Percentiles rank a stretch among this genome's conserved stretches.
Evolutionary conservation across 2,113 vertebrate species (phyloP).

Genomic region (Oncorhynchus gorbuscha): DNA sequence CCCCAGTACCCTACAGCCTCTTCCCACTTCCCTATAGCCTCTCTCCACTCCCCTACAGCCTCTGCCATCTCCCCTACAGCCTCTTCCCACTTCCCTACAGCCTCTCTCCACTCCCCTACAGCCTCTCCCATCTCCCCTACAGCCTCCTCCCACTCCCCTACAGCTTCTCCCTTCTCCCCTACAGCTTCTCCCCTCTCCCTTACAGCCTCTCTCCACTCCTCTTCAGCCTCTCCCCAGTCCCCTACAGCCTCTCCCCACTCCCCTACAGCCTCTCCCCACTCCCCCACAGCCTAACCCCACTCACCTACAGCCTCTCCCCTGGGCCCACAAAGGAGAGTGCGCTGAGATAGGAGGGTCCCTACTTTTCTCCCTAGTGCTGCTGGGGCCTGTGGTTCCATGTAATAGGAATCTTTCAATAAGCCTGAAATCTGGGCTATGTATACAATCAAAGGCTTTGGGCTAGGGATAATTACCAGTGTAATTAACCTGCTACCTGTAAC

Average conservation of each 20-base stretch:
- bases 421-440: constrained; percentile 38
- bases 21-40: background rate
- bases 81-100: no score
- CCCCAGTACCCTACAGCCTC: background rate
- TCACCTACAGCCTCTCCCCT: background rate
- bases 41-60: background rate
- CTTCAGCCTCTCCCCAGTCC: background rate
- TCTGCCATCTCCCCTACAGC: background rate
- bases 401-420: constrained; percentile 64
- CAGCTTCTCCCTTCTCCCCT: background rate
- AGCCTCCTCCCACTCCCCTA: constrained; percentile 1
- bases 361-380: constrained; percentile 31
- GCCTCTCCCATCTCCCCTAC: background rate
- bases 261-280: no score
- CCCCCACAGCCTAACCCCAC: constrained; percentile 11
- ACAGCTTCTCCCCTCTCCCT: background rate
- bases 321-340: constrained; percentile 18
- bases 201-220: no score
- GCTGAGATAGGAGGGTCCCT: constrained; percentile 14
- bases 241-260: background rate
- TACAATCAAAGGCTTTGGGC: constrained; percentile 58
- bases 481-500: constrained; percentile 72
- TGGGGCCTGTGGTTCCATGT: constrained; percentile 42
- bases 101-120: no score
- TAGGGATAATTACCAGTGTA: constrained; percentile 59